Percentiles rank a stretch among this genome's conserved stretches.
Evolutionary conservation across 2,888 invertebrate species (phyloP).

Genomic region (Agrotis puta): DNA sequence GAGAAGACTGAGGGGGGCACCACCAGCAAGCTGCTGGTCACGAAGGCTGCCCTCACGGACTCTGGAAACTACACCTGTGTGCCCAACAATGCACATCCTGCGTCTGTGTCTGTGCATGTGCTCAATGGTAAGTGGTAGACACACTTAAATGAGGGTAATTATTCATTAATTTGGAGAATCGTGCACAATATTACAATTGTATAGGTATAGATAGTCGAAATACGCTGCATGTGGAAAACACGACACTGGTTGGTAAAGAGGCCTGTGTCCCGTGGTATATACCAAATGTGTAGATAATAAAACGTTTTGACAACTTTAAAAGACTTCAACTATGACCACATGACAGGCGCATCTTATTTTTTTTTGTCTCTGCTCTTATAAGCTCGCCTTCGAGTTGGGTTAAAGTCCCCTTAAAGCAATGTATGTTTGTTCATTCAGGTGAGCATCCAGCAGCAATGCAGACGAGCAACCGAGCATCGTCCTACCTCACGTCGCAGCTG

Average conservation of each 20-base stretch:
- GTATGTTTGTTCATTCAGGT: conserved; percentile 88
- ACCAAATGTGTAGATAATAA: too few relatives aligned
- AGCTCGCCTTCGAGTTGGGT: too few relatives aligned
- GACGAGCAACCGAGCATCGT: conserved; percentile 92
- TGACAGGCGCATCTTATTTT: too few relatives aligned
- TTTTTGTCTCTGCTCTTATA: too few relatives aligned
- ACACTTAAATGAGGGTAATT: too few relatives aligned
- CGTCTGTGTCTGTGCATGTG: conserved; percentile 96
- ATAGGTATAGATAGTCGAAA: too few relatives aligned
- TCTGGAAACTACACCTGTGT: conserved; percentile 98
- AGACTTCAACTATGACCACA: too few relatives aligned
- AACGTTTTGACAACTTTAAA: too few relatives aligned
- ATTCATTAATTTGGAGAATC: too few relatives aligned
- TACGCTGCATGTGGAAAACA: not conserved
- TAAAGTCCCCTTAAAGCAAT: not conserved
- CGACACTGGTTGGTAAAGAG: not conserved
- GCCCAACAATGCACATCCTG: conserved; percentile 95
- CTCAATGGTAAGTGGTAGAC: conserved; percentile 93
- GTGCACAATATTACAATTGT: too few relatives aligned
- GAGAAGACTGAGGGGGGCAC: conserved; percentile 96
- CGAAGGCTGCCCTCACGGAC: conserved; percentile 95
- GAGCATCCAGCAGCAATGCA: conserved; percentile 97
- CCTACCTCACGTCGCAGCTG: conserved; percentile 88
- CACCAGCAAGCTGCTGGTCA: conserved; percentile 96
- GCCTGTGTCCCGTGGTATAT: not conserved